Base-by-base conservation (phyloP, 2,113 vertebrate species). In the Sinocyclocheilus grahami region DNA sequence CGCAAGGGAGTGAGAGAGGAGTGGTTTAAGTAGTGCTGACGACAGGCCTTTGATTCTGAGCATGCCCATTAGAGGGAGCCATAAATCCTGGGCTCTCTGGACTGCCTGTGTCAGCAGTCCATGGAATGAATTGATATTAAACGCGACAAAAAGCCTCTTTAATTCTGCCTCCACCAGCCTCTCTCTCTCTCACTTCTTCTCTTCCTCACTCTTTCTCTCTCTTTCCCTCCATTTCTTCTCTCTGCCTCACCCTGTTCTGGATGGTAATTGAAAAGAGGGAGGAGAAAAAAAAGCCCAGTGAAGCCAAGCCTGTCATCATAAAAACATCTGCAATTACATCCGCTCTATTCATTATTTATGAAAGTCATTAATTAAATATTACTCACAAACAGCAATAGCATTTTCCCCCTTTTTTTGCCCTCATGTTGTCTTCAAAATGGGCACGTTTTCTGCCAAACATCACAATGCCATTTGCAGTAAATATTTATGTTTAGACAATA, bases 61-160 rank as follows among this genome's bases (percentile, higher is more conserved):
- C 93, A 93, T 94, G 96, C 91, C 91, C 94, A 95, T 95, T 94
- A 93, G 92, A 94, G 94, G 95, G 94, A 94, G 92, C 96, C 95
- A 94, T 96, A 96, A 96, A 97, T 96, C 94, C 92, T 75, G 58
- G 91, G 93, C 92, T 88, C 92, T 92, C 93, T 90, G 93, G 94
- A 95, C 94, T 93, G n/a, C 94, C 96, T 94, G 92, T 69, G 91
- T 97, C 96, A 97, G 96, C 96, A 96, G 93, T 94, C 95, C 94
- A 93, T 86, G 86, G 91, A 96, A 96, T 94, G 95, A 96, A 96
- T 95, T 95, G 95, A 95, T 96, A 96, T 95, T 95, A 97, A 96
- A 96, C 65, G 89, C 91, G 92, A 95, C 95, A 92, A 93, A 94
- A 96, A 95, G 93, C 94, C 95, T 94, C 92, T 95, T 94, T 96